Conservation (phyloP, 2,888 invertebrate genomes). For the Athalia cordata region DNA sequence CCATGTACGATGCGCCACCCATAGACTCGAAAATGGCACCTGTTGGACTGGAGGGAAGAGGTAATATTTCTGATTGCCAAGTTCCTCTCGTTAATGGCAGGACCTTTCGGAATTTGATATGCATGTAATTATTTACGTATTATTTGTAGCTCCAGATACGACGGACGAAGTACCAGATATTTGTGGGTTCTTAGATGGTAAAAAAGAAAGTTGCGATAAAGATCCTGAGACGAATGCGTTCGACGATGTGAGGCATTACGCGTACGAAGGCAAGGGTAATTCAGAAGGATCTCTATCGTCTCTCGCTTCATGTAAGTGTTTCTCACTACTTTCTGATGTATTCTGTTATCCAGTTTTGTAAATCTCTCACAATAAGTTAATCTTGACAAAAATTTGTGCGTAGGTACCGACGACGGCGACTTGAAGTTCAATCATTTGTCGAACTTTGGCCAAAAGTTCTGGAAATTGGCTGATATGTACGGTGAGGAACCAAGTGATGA, state of each 20-base stretch:
- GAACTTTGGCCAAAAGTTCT: slow-evolving; percentile 96
- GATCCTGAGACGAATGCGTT: slow-evolving; percentile 94
- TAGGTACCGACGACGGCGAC: slow-evolving; percentile 92
- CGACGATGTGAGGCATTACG: slow-evolving; percentile 98
- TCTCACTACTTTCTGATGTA: slow-evolving; percentile 14
- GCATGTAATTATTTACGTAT: background rate
- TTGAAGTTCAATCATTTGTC: slow-evolving; percentile 95
- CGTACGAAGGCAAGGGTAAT: slow-evolving; percentile 97
- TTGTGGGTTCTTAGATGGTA: slow-evolving; percentile 91
- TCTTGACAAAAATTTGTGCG: slow-evolving; percentile 41
- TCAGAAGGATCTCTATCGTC: slow-evolving; percentile 93
- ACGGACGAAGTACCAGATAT: slow-evolving; percentile 86
- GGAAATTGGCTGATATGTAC: slow-evolving; percentile 95
- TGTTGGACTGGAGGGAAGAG: slow-evolving; percentile 73
- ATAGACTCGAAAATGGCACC: slow-evolving; percentile 75
- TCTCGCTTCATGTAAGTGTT: slow-evolving; percentile 86
- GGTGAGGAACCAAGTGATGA: slow-evolving; percentile 91
- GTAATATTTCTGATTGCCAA: slow-evolving; percentile 63
- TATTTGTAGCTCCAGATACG: slow-evolving; percentile 56
- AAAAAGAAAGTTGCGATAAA: slow-evolving; percentile 91
- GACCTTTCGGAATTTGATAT: background rate
- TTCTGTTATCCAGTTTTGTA: slow-evolving; percentile 28
- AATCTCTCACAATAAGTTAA: background rate
- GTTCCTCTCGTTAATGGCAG: background rate
- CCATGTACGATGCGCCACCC: slow-evolving; percentile 78